Evolutionary conservation across 1,140 invertebrate species (phyloP), one percentile per base, ranked within the genome.

Genomic region (Maconellicoccus hirsutus): DNA sequence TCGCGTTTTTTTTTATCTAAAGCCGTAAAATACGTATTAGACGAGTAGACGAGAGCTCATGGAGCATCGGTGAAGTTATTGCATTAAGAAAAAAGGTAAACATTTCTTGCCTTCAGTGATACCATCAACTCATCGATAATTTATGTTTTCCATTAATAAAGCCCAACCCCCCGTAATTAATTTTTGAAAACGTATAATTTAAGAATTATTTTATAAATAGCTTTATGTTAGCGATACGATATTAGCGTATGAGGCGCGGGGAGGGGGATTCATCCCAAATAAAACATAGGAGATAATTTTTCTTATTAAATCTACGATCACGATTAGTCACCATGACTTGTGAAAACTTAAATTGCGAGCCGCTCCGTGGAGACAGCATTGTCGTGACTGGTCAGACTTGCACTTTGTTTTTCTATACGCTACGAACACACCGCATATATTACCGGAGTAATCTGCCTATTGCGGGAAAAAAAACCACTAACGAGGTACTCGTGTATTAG

Each of bases 141-240:
- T 52, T 52, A 52, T 52, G 42, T 52, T 52, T 52, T 52, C 42
- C 42, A 52, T 52, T 52, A 52, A 52, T 52, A 52, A 52, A 52
- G 42, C 42, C 42, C 42, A 19, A 16, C 42, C 42, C 42, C n/a
- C 42, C 42, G 42, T 52, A 52, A 52, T 52, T 52, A 52, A 52
- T 52, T 52, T 52, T 52, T 52, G 42, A 52, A 52, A 52, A 52
- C 42, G 42, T 52, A 52, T 52, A 52, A 52, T 52, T 52, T 52
- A 52, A 52, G 42, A 52, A 52, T 52, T 52, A 52, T 19, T 52
- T 52, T 52, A 52, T 52, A 52, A 52, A 52, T 52, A 52, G 42
- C 42, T 52, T 52, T 52, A 52, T 16, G 42, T 19, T 52, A 52
- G 42, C n/a, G 42, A 52, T 52, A 52, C 42, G 42, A 52, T 52